Conservation (phyloP, 2,888 invertebrate genomes). For the Zygothrica quintamaculata region DNA sequence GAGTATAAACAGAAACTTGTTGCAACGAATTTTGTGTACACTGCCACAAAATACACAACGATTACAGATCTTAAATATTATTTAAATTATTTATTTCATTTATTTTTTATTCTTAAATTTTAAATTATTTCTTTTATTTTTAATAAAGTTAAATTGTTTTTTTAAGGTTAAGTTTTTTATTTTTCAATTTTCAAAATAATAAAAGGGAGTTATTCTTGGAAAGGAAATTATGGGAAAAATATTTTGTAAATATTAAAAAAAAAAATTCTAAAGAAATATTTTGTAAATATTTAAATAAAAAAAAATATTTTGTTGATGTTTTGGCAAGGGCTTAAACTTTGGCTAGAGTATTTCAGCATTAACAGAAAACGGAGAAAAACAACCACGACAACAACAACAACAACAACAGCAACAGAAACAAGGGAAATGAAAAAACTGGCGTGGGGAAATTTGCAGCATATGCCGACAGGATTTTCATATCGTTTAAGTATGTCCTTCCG, state of each 20-base stretch:
- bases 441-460: conserved; percentile 40
- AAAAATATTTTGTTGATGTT: not conserved
- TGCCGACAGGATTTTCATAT: conserved; percentile 58
- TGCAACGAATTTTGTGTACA: no score
- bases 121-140: no score
- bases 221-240: not conserved
- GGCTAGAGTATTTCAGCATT: not conserved
- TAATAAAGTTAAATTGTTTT: no score
- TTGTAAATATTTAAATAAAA: conserved; percentile 2
- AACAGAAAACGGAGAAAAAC: not conserved
- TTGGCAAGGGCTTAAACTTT: not conserved
- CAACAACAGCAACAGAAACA: conserved; percentile 14
- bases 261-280: not conserved
- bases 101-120: no score
- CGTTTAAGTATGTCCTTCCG: conserved; percentile 73
- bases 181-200: no score
- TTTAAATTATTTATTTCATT: no score
- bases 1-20: no score
- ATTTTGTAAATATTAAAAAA: conserved; percentile 2
- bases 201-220: no score
- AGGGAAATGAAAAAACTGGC: conserved; percentile 11
- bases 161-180: no score
- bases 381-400: conserved; percentile 13
- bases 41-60: no score
- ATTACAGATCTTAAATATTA: no score